Percentiles rank a stretch among this genome's conserved stretches.
phyloP scores from a whole-genome alignment of 2,888 invertebrate genomes.

The Poecilobothrus nobilitatus region DNA sequence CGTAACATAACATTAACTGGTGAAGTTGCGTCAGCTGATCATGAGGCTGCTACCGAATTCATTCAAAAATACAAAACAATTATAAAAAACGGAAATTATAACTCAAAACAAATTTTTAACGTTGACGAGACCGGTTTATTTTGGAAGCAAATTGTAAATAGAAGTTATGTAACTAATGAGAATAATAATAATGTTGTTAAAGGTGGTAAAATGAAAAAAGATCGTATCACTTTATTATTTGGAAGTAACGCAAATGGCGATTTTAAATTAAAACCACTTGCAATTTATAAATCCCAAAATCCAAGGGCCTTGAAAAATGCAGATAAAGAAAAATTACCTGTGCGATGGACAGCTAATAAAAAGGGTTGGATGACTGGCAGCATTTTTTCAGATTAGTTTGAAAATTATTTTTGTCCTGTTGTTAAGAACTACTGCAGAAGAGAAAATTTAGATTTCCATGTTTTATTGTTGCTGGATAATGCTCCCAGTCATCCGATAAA shows the following conservation, averaged over 20 bases:
- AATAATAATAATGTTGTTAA: neutral
- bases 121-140: conserved; percentile 5
- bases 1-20: too few relatives aligned
- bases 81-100: too few relatives aligned
- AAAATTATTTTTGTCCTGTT: neutral
- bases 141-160: neutral
- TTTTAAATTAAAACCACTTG: neutral
- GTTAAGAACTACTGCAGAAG: conserved; percentile 16
- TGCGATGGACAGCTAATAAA: conserved; percentile 22
- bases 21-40: too few relatives aligned
- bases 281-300: conserved; percentile 25
- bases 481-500: conserved; percentile 9
- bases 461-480: conserved; percentile 8
- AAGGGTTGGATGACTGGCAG: conserved; percentile 25
- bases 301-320: conserved; percentile 23
- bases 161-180: neutral
- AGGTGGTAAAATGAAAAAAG: too few relatives aligned
- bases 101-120: neutral
- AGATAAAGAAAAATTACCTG: conserved; percentile 19
- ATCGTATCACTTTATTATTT: conserved; percentile 10
- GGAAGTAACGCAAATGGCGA: conserved; percentile 5
- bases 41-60: too few relatives aligned
- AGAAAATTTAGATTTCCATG: conserved; percentile 4
- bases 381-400: conserved; percentile 26
- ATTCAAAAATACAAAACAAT: too few relatives aligned